Conservation (phyloP, 1,140 invertebrate genomes). For the Drosophila auraria region DNA sequence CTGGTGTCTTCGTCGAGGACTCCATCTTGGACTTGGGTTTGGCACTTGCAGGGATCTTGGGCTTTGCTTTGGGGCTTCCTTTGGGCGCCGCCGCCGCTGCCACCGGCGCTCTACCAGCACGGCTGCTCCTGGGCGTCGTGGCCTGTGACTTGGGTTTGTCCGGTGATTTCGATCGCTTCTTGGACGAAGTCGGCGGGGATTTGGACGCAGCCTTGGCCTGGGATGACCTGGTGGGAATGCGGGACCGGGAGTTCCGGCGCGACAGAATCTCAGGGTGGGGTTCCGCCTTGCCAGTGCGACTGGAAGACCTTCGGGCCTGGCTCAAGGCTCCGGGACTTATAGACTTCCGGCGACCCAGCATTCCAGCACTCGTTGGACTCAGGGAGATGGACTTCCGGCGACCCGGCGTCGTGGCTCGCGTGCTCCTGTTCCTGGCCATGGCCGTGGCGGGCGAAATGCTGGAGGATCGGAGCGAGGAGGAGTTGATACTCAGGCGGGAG, state of each 20-base stretch:
- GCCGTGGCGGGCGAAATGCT: slow-evolving; percentile 66
- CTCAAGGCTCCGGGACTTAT: slow-evolving; percentile 55
- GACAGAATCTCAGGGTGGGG: slow-evolving; percentile 21
- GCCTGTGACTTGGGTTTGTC: slow-evolving; percentile 27
- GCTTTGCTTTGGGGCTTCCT: slow-evolving; percentile 46
- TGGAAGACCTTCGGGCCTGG: slow-evolving; percentile 10
- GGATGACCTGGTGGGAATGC: slow-evolving; percentile 62
- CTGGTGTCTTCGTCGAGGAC: slow-evolving; percentile 15
- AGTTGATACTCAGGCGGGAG: slow-evolving; percentile 73
- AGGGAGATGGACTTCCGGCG: slow-evolving; percentile 73
- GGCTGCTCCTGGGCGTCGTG: slow-evolving; percentile 25
- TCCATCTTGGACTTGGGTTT: slow-evolving; percentile 60
- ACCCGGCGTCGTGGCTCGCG: slow-evolving; percentile 34
- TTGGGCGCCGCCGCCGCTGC: not conserved
- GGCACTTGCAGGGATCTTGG: slow-evolving; percentile 78
- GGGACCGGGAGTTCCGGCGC: slow-evolving; percentile 64
- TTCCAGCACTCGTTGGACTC: slow-evolving; percentile 46
- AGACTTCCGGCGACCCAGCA: slow-evolving; percentile 52
- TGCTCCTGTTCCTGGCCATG: slow-evolving; percentile 26
- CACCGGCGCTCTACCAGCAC: not conserved
- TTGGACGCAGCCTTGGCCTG: slow-evolving; percentile 18
- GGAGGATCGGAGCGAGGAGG: slow-evolving; percentile 59
- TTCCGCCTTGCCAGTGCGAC: slow-evolving; percentile 20
- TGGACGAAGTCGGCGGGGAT: slow-evolving; percentile 38
- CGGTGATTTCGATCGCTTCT: slow-evolving; percentile 50